Base-by-base conservation (phyloP, 30 jellyfish, hydroid and myxozoan genomes). In the Hydractinia echinata region DNA sequence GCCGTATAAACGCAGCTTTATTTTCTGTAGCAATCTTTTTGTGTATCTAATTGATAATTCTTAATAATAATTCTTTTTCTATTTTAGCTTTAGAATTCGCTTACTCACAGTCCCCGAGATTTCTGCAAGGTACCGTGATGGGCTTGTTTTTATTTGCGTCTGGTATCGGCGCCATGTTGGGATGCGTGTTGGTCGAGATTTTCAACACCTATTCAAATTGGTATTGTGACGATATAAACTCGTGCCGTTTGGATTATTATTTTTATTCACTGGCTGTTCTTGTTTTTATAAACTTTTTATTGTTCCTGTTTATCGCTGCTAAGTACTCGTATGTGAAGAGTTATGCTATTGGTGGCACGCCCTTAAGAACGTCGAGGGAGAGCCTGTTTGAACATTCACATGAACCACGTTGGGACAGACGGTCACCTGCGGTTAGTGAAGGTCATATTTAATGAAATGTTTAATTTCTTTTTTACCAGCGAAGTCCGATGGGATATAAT, bases 101-200 rank as follows among this genome's bases (percentile, higher is more conserved):
- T 4, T 91, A 91, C 62, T 84, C 97, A 13, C 97, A 91, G 62
- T 86, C 97, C 10, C 97, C 97, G 52, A 77, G 94, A 83, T 82
- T 86, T 20, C 88, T 91, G 21, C 97, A 91, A 82, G 95, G 97
- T 11, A 89, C 87, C 19, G 95, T 91, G 67, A 86, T 86, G 95
- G 96, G 96, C 15, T 71, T 91, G 7, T 91, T 86, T 83, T 87
- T 91, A 51, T 58, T 66, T 66, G 85, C 95, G 20, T 54, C 96
- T 53, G 97, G 97, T 9, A 56, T 91, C 14, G 97, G 97, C 21
- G 85, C 97, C n/a, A 82, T 91, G 30, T 39, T 86, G 21, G 97
- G 97, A 49, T 78, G 90, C 39, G 94, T 84, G 49, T 66, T 85
- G 66, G 83, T 90, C 61, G 87, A 85, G 7, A 77, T 90, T 58